Base-by-base conservation (phyloP, 2,888 invertebrate genomes). In the Siphonodentalium dalli region DNA sequence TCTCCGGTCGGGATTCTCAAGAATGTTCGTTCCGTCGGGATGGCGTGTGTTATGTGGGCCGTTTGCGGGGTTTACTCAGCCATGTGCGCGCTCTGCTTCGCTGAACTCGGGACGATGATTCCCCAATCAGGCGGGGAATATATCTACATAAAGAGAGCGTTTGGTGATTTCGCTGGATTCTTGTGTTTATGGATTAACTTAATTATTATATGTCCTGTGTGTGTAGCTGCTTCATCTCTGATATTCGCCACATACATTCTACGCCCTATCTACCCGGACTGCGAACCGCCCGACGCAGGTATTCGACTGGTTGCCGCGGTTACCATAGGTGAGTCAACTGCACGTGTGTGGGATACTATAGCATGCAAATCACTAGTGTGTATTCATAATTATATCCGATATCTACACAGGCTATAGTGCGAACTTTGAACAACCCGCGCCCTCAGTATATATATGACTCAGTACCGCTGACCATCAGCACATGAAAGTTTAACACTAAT, bases 1-100 rank as follows among this genome's bases (percentile, higher is more conserved):
- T 91, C 94, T 26, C 96, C 96, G 0, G 91, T 89, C 77, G 90
- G 95, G 66, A 94, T 94, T n/a, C 85, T 96, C 21, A 82, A 84
- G 55, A 85, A 89, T 76, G 89, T 93, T 89, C 13, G 95, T 92
- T 54, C 81, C 89, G 58, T 85, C 11, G 75, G 78, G 7, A 69
- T 92, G 81, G 90, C 93, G 1, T 85, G 95, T 43, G 87, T 93
- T 44, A 89, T 96, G 52, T 96, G 96, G 96, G 85, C 90, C 26
- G 84, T 91, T 39, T 93, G 92, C 1, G 96, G 96, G 18, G 75
- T 92, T 34, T 85, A 78, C 54, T 92, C 68, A n/a, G 69, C 90
- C 45, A 83, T 93, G 49, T 94, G 94, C 13, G 93, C 93, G 0
- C 85, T 93, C 8, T 93, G 92, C 78, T 93, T 91, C 78, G 93